Evolutionary conservation across 2,888 invertebrate species (phyloP), one percentile per base, ranked within the genome.

Genomic region (Brachyptera risi): DNA sequence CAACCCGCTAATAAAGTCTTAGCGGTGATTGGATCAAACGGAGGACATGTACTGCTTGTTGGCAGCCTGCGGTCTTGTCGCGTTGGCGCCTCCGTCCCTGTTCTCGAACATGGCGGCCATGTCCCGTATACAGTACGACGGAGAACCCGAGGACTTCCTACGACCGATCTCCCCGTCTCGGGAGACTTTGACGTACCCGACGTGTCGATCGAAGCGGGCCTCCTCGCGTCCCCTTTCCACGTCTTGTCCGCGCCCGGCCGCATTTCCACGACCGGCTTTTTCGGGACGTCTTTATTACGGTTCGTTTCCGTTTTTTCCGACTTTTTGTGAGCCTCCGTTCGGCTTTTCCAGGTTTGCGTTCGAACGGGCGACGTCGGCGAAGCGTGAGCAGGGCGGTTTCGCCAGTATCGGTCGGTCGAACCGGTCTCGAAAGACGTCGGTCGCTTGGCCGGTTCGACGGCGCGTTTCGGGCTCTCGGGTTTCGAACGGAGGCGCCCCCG

Each of bases 71-170:
- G n/a, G n/a, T n/a, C n/a, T n/a, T 11, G 5, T 13, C 3, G 40
- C 13, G 4, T 38, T 49, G 57, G 19, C 44, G 11, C 17, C 35
- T 9, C n/a, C n/a, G 50, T 64, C 64, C 38, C 42, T 54, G 27
- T 38, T 61, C 38, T 90, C 90, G 72, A 90, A 90, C 73, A 90
- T 83, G 65, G 90, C 90, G 64, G 90, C 85, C 83, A 90, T 89
- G 73, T 90, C 89, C 69, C 86, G 84, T 68, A 90, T 90, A 72
- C 86, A 86, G 75, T 84, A 86, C 44, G 87, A 82, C 9, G 86
- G 86, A 31, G 87, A 86, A 13, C 58, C 60, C n/a, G 60, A 65
- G 50, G 63, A 67, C 58, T 58, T 47, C 37, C 58, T 60, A 38
- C 40, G 23, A 47, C 56, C 63, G n/a, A n/a, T n/a, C n/a, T n/a